phyloP scores from a whole-genome alignment of 2,113 vertebrate genomes.

The Laterallus jamaicensis region DNA sequence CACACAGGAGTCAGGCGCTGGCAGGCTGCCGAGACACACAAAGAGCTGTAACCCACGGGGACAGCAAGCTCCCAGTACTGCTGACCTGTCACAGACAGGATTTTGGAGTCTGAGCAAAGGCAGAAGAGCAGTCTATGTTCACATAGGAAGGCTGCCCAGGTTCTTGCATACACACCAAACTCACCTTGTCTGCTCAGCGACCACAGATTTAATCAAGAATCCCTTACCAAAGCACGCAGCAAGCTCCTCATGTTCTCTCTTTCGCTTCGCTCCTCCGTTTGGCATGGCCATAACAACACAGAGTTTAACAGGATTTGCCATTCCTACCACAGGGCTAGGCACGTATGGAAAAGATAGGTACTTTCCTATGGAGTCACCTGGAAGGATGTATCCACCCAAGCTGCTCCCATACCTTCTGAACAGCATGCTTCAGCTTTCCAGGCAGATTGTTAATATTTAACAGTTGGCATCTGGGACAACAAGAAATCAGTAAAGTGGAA shows the following conservation, averaged over 20 bases:
- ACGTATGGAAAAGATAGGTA: background rate
- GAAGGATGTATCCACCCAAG: background rate
- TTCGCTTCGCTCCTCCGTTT: background rate
- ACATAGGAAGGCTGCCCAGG: background rate
- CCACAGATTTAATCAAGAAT: background rate
- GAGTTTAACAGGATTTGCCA: background rate
- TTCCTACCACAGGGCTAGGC: background rate
- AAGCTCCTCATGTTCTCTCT: background rate
- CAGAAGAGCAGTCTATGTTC: background rate
- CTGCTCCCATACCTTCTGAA: background rate
- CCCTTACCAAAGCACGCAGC: background rate
- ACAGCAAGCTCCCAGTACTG: background rate
- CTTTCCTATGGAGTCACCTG: conserved; percentile 37
- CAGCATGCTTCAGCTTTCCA: background rate
- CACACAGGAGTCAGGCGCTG: no score
- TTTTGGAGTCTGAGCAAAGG: background rate
- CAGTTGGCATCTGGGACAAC: background rate
- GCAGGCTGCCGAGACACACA: background rate
- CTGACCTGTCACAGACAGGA: background rate
- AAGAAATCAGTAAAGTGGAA: background rate
- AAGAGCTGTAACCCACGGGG: background rate
- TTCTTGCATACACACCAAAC: background rate
- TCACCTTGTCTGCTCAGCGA: background rate
- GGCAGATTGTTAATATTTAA: conserved; percentile 10
- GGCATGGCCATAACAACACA: rapidly evolving